Evolutionary conservation across 2,113 vertebrate species (phyloP).

Genomic region (Nematolebias whitei): DNA sequence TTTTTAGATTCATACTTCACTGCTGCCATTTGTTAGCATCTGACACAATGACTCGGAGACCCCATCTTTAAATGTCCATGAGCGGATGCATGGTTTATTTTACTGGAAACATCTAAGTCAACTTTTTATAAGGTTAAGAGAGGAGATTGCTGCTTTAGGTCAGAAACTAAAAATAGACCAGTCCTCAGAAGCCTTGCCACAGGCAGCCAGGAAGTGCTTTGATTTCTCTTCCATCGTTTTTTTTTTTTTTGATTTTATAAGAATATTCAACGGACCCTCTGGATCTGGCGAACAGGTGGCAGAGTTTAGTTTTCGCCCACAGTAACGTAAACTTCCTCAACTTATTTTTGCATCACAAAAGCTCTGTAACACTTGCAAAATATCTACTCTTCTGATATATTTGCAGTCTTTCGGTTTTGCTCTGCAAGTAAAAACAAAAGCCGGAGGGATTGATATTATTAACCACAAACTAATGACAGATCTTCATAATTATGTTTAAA

Average conservation of each 20-base stretch:
- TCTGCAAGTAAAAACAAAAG: constrained; percentile 6
- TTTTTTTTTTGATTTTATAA: constrained; percentile 64
- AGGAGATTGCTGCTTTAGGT: constrained; percentile 72
- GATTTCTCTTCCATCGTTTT: constrained; percentile 65
- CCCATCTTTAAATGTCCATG: constrained; percentile 35
- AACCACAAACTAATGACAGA: not conserved
- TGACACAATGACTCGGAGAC: constrained; percentile 13
- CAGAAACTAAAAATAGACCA: constrained; percentile 79
- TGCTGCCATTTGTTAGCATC: constrained; percentile 19
- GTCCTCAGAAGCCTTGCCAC: constrained; percentile 81
- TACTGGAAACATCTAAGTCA: constrained; percentile 73
- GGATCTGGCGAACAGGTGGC: constrained; percentile 84
- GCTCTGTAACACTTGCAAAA: constrained; percentile 60
- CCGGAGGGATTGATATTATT: not conserved
- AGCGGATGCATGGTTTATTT: constrained; percentile 59
- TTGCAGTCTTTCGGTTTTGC: constrained; percentile 9
- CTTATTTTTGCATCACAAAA: constrained; percentile 77
- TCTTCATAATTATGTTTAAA: not conserved
- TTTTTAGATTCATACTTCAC: not conserved
- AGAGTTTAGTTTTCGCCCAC: constrained; percentile 70
- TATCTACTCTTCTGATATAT: constrained; percentile 9
- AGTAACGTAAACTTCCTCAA: constrained; percentile 72
- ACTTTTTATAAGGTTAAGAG: constrained; percentile 68
- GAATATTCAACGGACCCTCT: constrained; percentile 80
- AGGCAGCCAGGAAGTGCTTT: constrained; percentile 83